Evolutionary conservation across 2,113 vertebrate genomes (phyloP).

Genomic region (Cercopithecus mona): DNA sequence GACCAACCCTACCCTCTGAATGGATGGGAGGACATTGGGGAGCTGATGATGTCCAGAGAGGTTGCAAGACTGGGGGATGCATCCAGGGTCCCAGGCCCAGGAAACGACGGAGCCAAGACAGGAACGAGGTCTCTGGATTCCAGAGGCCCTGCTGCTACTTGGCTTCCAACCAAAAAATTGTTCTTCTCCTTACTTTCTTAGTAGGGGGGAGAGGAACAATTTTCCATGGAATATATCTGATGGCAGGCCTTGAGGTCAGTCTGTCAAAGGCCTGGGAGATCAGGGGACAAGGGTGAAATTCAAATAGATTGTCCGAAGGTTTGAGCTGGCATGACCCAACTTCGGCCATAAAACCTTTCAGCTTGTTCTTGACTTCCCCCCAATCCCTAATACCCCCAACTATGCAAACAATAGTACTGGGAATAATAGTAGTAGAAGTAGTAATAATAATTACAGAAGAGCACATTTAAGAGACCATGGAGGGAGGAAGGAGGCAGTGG

Average conservation of each 20-base stretch:
- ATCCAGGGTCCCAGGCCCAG: neutral
- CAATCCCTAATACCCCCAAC: rapidly evolving
- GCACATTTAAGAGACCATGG: rapidly evolving
- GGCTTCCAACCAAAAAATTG: neutral
- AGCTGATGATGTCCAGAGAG: neutral
- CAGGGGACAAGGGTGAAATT: neutral
- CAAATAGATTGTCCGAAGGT: rapidly evolving
- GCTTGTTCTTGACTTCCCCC: neutral
- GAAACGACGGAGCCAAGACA: neutral
- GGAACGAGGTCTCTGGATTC: neutral
- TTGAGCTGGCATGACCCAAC: rapidly evolving
- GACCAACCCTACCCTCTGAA: too few species aligned
- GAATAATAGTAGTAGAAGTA: rapidly evolving
- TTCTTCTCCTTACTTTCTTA: neutral
- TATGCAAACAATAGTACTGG: rapidly evolving
- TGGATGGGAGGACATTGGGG: rapidly evolving
- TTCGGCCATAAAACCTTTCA: neutral
- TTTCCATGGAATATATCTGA: neutral
- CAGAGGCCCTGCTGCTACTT: neutral
- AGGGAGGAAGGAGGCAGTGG: neutral
- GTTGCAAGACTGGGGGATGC: neutral
- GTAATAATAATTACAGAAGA: neutral
- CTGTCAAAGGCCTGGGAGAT: neutral
- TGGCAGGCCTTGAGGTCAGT: neutral
- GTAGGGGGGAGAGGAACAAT: neutral